Evolutionary conservation across 1,140 invertebrate genomes (phyloP).

Genomic region (Pogonognathellus flavescens): DNA sequence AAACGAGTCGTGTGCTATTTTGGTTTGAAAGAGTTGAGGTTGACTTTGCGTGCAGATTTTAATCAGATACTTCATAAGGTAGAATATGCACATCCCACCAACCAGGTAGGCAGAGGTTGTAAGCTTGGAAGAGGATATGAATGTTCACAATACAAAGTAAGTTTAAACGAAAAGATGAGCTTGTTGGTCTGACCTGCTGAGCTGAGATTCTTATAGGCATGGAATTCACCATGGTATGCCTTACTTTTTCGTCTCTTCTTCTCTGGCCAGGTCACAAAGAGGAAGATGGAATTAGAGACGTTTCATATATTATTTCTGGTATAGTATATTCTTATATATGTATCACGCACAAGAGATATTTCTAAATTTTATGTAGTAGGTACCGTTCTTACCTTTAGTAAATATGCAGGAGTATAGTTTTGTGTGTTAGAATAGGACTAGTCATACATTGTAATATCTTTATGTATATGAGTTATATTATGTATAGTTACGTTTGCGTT

Average conservation of each 20-base stretch:
- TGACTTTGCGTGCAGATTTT: constrained; percentile 28
- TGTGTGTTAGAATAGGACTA: no score
- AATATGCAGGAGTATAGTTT: no score
- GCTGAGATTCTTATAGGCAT: neutral
- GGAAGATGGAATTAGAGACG: constrained; percentile 7
- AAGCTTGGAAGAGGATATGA: neutral
- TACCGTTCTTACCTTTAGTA: no score
- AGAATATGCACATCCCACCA: no score
- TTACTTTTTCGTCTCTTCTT: neutral
- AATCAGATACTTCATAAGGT: constrained; percentile 17
- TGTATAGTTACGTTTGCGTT: neutral
- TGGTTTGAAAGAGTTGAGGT: constrained; percentile 7
- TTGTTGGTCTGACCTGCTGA: constrained; percentile 1
- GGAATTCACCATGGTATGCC: neutral
- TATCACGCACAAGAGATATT: no score
- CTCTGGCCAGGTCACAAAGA: constrained; percentile 10
- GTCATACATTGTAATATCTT: no score
- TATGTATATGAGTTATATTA: neutral
- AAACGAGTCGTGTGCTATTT: constrained; percentile 24
- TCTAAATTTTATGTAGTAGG: no score
- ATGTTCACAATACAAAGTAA: neutral
- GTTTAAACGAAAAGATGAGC: neutral
- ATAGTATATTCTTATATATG: constrained; percentile 1
- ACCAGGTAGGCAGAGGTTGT: neutral
- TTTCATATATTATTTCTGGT: neutral